Evolutionary conservation across 2,888 invertebrate genomes (phyloP).

Genomic region (Pterobdella sp.): DNA sequence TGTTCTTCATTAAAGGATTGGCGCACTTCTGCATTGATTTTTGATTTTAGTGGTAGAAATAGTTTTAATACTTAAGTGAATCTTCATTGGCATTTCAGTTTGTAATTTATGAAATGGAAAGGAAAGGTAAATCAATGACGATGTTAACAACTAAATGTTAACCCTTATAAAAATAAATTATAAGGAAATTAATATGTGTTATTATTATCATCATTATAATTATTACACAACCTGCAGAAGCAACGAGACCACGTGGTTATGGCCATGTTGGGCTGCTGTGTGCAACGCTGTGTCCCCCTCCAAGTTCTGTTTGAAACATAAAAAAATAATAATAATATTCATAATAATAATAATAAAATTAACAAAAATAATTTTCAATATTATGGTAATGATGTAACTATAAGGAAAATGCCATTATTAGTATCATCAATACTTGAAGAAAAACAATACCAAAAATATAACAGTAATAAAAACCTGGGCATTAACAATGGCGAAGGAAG

Average conservation of each 20-base stretch:
- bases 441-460: background rate
- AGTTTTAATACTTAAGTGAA: too few species aligned
- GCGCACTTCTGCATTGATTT: conserved; percentile 62
- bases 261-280: conserved; percentile 86
- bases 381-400: background rate
- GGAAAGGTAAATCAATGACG: background rate
- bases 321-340: background rate
- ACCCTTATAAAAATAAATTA: too few species aligned
- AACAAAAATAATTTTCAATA: background rate
- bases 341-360: background rate
- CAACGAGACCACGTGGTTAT: conserved; percentile 72
- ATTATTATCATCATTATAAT: background rate
- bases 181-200: too few species aligned
- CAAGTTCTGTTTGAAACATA: conserved; percentile 55
- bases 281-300: conserved; percentile 83
- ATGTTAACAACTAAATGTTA: background rate
- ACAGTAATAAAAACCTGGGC: conserved; percentile 42
- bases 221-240: conserved; percentile 58
- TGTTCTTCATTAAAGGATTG: conserved; percentile 58
- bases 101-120: background rate
- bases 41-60: background rate
- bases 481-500: conserved; percentile 43
- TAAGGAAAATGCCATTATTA: background rate
- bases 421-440: background rate
- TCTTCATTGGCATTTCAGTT: background rate